phyloP scores from a whole-genome alignment of 2,888 invertebrate species.

The Oscheius sp. region DNA sequence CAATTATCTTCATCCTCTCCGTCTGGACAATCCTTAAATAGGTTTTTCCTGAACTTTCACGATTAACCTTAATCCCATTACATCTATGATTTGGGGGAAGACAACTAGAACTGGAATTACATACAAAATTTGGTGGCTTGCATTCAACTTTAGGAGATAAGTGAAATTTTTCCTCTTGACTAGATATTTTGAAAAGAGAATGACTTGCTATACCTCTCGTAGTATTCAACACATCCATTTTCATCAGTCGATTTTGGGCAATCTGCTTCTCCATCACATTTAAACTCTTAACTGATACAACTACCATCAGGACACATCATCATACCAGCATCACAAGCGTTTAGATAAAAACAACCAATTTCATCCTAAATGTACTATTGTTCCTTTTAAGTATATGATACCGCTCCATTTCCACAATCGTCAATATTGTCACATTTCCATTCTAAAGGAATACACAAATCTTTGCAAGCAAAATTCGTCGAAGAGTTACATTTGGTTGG shows the following conservation, averaged over 20 bases:
- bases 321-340: slow-evolving; percentile 28
- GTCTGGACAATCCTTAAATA: slow-evolving; percentile 44
- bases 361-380: slow-evolving; percentile 38
- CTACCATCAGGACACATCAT: slow-evolving; percentile 45
- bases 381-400: not conserved
- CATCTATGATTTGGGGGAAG: no score
- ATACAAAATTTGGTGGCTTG: no score
- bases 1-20: slow-evolving; percentile 51
- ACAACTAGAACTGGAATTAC: no score
- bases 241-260: slow-evolving; percentile 8
- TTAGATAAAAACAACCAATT: slow-evolving; percentile 40
- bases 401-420: slow-evolving; percentile 44
- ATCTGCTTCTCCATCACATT: slow-evolving; percentile 43
- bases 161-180: no score
- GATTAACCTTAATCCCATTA: no score
- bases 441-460: slow-evolving; percentile 48
- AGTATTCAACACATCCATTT: not conserved
- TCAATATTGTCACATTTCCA: slow-evolving; percentile 49
- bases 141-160: no score
- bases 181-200: not conserved
- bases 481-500: slow-evolving; percentile 20
- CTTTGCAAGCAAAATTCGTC: slow-evolving; percentile 13
- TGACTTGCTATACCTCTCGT: not conserved
- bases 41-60: no score
- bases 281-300: slow-evolving; percentile 36